phyloP scores from a whole-genome alignment of 2,888 invertebrate species.

The Lingula anatina region DNA sequence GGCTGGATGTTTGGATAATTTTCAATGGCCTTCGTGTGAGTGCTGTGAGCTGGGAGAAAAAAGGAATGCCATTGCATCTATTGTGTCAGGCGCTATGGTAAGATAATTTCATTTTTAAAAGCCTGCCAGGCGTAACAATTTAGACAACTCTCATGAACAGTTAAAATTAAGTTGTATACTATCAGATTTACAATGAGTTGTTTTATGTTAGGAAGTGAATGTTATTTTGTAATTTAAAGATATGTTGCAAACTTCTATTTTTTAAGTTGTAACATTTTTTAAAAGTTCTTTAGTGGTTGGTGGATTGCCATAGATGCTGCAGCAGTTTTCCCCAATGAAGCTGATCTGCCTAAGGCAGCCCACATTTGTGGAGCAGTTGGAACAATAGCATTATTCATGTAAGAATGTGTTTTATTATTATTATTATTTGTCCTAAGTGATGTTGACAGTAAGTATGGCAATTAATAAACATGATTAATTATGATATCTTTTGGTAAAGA shows the following conservation, averaged over 20 bases:
- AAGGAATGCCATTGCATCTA: constrained; percentile 79
- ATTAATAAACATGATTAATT: background rate
- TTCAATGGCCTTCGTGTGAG: constrained; percentile 64
- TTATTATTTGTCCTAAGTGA: background rate
- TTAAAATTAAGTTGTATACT: too few species aligned
- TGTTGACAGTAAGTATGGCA: too few species aligned
- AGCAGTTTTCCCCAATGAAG: constrained; percentile 63
- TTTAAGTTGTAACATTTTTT: background rate
- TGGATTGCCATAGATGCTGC: constrained; percentile 97
- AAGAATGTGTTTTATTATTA: constrained; percentile 33
- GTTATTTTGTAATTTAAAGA: too few species aligned
- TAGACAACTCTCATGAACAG: too few species aligned
- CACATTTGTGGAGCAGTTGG: constrained; percentile 93
- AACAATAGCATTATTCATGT: constrained; percentile 91
- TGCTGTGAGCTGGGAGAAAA: constrained; percentile 79
- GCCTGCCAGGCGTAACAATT: too few species aligned
- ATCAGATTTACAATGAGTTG: too few species aligned
- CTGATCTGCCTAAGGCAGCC: constrained; percentile 61
- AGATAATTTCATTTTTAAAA: too few species aligned
- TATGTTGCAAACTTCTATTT: background rate
- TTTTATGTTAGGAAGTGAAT: too few species aligned
- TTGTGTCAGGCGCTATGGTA: constrained; percentile 83
- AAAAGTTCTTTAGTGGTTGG: constrained; percentile 86
- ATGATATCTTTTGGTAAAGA: background rate
- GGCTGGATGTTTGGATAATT: constrained; percentile 68